Evolutionary conservation across 2,113 vertebrate species (phyloP).

Genomic region (Condylura cristata): DNA sequence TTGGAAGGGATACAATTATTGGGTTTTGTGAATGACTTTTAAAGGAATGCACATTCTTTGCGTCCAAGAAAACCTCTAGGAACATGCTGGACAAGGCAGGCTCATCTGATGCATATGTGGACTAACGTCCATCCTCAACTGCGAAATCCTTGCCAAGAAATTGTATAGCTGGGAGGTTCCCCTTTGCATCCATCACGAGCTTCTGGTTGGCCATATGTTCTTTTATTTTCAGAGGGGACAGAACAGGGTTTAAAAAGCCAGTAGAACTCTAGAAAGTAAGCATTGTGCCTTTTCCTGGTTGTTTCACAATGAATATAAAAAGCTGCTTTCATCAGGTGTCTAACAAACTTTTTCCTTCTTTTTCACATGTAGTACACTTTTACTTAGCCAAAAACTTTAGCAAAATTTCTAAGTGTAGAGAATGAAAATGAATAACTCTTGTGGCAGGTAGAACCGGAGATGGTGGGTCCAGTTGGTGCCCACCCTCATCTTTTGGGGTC

Average conservation of each 20-base stretch:
- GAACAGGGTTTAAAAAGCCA: not conserved
- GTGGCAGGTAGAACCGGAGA: not conserved
- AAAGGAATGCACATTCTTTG: not conserved
- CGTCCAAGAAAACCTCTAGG: not conserved
- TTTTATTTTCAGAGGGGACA: not conserved
- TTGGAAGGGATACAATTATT: not conserved
- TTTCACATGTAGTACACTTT: not conserved
- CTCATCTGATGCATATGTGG: not conserved
- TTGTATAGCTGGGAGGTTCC: not conserved
- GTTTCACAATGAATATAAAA: constrained; percentile 23
- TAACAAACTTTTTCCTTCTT: not conserved
- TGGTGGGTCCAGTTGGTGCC: not conserved
- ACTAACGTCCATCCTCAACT: not conserved
- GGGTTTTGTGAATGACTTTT: not conserved
- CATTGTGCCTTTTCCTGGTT: not conserved
- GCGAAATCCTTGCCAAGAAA: not conserved
- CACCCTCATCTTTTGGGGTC: not conserved
- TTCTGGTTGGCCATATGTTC: not conserved
- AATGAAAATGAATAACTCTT: not conserved
- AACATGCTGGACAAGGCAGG: not conserved
- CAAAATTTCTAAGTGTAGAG: not conserved
- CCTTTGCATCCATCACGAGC: not conserved
- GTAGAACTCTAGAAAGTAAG: not conserved
- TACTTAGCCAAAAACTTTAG: not conserved
- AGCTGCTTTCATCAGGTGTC: not conserved